A percentile compares a stretch with the other conserved stretches of the same genome.
These are phyloP conservation scores for Anomalospiza imberbis DNA, from an alignment of 2,797 vertebrate genomes.

Conservation along the genomic window DNA sequence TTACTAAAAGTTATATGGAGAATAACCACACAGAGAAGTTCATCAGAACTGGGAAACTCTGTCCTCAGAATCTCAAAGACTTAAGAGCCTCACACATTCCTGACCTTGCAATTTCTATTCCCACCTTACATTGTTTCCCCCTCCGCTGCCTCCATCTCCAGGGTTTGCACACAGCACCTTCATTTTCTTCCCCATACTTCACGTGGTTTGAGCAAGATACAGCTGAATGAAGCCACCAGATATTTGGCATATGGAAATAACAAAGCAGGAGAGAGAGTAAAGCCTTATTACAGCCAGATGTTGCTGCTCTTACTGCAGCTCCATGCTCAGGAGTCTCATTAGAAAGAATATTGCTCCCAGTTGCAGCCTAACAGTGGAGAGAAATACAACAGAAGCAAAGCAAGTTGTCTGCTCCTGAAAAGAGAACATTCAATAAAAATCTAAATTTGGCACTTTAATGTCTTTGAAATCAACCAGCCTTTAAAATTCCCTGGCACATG, in stretches of 20 bases:
- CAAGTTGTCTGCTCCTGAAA: not conserved
- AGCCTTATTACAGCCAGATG: not conserved
- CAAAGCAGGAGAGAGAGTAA: not conserved
- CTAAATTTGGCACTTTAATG: not conserved
- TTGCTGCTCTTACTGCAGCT: not conserved
- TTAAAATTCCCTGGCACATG: not conserved
- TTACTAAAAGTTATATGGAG: not conserved
- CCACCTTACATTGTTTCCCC: not conserved
- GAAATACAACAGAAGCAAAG: not conserved
- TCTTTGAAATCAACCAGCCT: not conserved
- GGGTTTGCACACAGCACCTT: not conserved
- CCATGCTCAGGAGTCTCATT: not conserved
- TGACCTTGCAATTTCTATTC: not conserved
- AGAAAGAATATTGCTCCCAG: not conserved
- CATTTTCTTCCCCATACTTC: not conserved
- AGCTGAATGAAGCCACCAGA: not conserved
- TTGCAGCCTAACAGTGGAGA: not conserved
- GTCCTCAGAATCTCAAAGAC: not conserved
- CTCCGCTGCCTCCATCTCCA: not conserved
- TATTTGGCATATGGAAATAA: not conserved
- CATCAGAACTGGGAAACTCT: not conserved
- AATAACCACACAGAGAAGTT: not conserved
- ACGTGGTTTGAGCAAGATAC: not conserved
- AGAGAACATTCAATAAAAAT: not conserved
- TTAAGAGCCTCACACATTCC: not conserved